Percentiles rank a stretch among this genome's conserved stretches.
Conservation (phyloP, 92 coral and sea anemone genomes). For the Siderastrea radians region DNA sequence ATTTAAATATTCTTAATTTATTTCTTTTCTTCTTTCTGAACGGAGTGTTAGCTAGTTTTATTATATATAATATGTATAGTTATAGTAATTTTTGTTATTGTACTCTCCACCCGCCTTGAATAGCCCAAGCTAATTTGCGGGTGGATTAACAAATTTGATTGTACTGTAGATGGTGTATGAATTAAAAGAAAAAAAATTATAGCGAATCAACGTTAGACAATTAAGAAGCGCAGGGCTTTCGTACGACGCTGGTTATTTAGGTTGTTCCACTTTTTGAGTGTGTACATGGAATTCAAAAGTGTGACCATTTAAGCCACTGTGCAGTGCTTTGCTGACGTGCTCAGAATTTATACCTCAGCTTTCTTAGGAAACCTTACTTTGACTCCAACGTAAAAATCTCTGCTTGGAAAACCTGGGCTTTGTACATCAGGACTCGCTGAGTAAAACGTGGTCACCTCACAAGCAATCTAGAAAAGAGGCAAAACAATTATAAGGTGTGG, state of each 20-base stretch:
- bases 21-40: too few relatives aligned
- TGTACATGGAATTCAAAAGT: background rate
- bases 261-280: background rate
- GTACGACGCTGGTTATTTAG: background rate
- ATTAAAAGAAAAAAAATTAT: too few relatives aligned
- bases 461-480: constrained; percentile 63
- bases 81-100: too few relatives aligned
- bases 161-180: too few relatives aligned
- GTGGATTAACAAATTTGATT: too few relatives aligned
- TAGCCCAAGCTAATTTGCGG: too few relatives aligned
- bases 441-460: constrained; percentile 81
- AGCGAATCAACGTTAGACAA: too few relatives aligned
- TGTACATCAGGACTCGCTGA: constrained; percentile 65
- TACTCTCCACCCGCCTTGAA: too few relatives aligned
- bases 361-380: constrained; percentile 55
- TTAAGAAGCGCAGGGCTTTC: background rate
- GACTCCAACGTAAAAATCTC: constrained; percentile 80
- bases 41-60: too few relatives aligned
- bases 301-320: too few relatives aligned
- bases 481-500: background rate
- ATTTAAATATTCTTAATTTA: too few relatives aligned
- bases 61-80: too few relatives aligned
- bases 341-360: background rate
- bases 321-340: background rate
- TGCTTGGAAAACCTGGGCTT: constrained; percentile 76